Evolutionary conservation across 2,113 vertebrate species (phyloP).

Genomic region (Crotalus viridis): DNA sequence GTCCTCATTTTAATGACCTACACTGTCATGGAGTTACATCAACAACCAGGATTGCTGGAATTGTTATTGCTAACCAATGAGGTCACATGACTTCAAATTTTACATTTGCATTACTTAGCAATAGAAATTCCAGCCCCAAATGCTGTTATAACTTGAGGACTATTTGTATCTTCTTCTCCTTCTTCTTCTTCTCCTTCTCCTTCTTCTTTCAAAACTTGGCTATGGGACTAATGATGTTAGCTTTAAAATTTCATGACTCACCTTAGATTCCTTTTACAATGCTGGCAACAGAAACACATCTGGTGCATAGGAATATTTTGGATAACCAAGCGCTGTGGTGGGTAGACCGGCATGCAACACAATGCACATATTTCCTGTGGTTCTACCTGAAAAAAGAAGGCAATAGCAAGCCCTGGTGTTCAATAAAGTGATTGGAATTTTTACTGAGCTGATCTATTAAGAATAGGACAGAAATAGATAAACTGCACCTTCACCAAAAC

Average conservation of each 20-base stretch:
- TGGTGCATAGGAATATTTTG: constrained; percentile 76
- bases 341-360: constrained; percentile 76
- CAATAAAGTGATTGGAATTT: neutral
- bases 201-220: neutral
- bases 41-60: neutral
- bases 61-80: neutral
- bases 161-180: neutral
- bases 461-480: neutral
- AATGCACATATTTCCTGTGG: constrained; percentile 72
- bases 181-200: no score
- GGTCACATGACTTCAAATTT: neutral
- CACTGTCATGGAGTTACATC: neutral
- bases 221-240: neutral
- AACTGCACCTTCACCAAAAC: neutral
- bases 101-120: neutral
- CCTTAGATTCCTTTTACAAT: constrained; percentile 82
- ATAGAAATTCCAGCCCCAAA: neutral
- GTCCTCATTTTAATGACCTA: neutral
- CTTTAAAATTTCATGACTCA: constrained; percentile 58
- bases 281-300: constrained; percentile 81
- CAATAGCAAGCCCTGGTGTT: neutral
- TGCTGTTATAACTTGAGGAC: neutral
- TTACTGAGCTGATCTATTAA: neutral
- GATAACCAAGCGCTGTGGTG: constrained; percentile 73
- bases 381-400: constrained; percentile 51